Evolutionary conservation across 64 coral and sea anemone genomes (phyloP).

Genomic region (Hydrozoanthus tunicans): DNA sequence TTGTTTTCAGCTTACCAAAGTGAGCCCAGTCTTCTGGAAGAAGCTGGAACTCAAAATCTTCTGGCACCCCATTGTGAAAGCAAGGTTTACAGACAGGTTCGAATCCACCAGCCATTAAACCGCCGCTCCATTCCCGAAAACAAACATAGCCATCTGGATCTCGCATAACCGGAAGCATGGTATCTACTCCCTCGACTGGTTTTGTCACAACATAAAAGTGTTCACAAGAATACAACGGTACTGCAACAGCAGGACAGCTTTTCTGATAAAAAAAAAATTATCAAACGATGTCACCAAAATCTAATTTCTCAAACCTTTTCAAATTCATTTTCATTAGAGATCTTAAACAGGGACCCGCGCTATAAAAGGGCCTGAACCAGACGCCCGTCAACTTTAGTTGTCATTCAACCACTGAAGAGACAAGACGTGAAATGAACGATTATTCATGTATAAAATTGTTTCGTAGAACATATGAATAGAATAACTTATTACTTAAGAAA

Average conservation of each 20-base stretch:
- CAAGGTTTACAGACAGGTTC: constrained; percentile 64
- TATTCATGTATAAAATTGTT: no score
- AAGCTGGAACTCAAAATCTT: constrained; percentile 88
- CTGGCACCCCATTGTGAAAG: constrained; percentile 77
- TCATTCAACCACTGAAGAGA: no score
- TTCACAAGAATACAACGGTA: constrained; percentile 77
- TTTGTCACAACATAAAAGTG: constrained; percentile 89
- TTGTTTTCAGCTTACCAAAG: constrained; percentile 62
- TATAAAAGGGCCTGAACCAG: no score
- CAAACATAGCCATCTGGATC: constrained; percentile 81
- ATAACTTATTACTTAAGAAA: no score
- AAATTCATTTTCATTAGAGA: no score
- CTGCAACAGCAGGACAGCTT: constrained; percentile 42
- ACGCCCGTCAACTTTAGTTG: no score
- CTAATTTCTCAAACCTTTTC: no score
- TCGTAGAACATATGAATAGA: no score
- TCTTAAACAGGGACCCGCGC: no score
- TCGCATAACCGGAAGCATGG: constrained; percentile 58
- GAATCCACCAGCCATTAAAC: constrained; percentile 79
- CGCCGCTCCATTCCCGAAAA: constrained; percentile 83
- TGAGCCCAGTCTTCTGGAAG: constrained; percentile 92
- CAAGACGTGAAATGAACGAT: no score
- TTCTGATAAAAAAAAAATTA: constrained; percentile 7
- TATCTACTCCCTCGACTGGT: constrained; percentile 54
- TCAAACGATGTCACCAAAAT: background rate